phyloP scores from a whole-genome alignment of 2,888 invertebrate species.

The Pristionchus exspectatus region DNA sequence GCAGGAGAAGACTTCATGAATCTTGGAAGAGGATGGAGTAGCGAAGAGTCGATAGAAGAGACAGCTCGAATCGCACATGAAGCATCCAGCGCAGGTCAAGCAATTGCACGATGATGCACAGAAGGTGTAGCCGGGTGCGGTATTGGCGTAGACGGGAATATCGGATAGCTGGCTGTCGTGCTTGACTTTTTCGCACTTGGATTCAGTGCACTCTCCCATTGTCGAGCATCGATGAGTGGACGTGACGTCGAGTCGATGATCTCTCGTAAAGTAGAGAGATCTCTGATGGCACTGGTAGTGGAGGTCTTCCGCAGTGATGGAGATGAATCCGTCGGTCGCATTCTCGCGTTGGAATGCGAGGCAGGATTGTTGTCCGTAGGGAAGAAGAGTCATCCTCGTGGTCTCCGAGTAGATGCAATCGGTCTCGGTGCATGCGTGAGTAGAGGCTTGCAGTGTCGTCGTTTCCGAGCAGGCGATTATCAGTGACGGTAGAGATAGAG shows the following conservation, averaged over 20 bases:
- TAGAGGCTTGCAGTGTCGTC: background rate
- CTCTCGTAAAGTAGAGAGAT: slow-evolving; percentile 38
- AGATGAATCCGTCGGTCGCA: slow-evolving; percentile 25
- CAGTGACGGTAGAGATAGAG: background rate
- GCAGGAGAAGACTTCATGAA: slow-evolving; percentile 41
- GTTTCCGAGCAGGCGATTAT: background rate
- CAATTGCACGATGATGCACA: background rate
- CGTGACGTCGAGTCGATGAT: background rate
- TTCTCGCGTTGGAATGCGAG: slow-evolving; percentile 16
- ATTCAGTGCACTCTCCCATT: background rate
- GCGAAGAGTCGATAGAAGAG: slow-evolving; percentile 37
- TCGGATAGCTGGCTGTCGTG: slow-evolving; percentile 34
- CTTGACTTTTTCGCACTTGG: background rate
- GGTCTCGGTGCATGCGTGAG: background rate
- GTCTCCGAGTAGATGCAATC: slow-evolving; percentile 33
- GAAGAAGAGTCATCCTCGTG: slow-evolving; percentile 36
- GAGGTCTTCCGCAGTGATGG: background rate
- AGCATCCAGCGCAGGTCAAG: background rate
- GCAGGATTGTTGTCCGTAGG: slow-evolving; percentile 38
- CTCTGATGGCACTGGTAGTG: slow-evolving; percentile 33
- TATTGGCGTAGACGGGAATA: background rate
- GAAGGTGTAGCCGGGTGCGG: slow-evolving; percentile 38
- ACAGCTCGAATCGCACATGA: background rate
- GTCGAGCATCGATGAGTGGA: background rate
- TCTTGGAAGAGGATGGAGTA: background rate